phyloP scores from a whole-genome alignment of 2,797 vertebrate genomes.

The Pseudochirops cupreus region DNA sequence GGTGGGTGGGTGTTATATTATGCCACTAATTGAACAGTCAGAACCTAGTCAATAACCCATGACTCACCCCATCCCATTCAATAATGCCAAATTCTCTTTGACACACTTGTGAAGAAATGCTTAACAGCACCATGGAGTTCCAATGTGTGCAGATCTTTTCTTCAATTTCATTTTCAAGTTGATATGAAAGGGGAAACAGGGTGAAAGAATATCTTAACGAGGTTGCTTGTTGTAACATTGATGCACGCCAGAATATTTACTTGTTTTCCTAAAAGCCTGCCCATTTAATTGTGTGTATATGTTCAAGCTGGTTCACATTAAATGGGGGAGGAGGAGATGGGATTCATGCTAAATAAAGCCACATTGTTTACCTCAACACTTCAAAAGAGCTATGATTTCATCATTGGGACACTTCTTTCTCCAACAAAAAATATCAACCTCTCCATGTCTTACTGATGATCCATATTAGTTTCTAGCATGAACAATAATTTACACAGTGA shows the following conservation, averaged over 20 bases:
- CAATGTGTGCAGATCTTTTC: slow-evolving; percentile 34
- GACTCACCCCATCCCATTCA: slow-evolving; percentile 58
- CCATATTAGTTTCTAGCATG: not conserved
- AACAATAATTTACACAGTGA: not conserved
- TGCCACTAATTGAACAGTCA: slow-evolving; percentile 65
- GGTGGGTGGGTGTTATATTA: slow-evolving; percentile 41
- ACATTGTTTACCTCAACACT: not conserved
- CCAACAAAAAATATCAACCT: not conserved
- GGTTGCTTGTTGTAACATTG: slow-evolving; percentile 51
- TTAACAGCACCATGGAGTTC: slow-evolving; percentile 55
- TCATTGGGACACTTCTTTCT: not conserved
- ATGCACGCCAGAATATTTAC: slow-evolving; percentile 50
- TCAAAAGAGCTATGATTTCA: not conserved
- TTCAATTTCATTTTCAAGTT: slow-evolving; percentile 61
- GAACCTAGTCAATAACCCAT: slow-evolving; percentile 63
- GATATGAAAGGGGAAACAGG: slow-evolving; percentile 36
- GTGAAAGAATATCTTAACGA: slow-evolving; percentile 34
- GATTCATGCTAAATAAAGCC: not conserved
- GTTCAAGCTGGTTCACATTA: not conserved
- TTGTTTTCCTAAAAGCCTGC: slow-evolving; percentile 53
- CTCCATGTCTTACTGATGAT: not conserved
- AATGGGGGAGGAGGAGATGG: slow-evolving; percentile 35
- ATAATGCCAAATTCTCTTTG: slow-evolving; percentile 64
- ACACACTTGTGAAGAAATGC: slow-evolving; percentile 60
- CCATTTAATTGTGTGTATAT: slow-evolving; percentile 12